These are phyloP conservation scores for Channallabes apus DNA, from an alignment of 2,797 vertebrate genomes.

Conservation along the genomic window DNA sequence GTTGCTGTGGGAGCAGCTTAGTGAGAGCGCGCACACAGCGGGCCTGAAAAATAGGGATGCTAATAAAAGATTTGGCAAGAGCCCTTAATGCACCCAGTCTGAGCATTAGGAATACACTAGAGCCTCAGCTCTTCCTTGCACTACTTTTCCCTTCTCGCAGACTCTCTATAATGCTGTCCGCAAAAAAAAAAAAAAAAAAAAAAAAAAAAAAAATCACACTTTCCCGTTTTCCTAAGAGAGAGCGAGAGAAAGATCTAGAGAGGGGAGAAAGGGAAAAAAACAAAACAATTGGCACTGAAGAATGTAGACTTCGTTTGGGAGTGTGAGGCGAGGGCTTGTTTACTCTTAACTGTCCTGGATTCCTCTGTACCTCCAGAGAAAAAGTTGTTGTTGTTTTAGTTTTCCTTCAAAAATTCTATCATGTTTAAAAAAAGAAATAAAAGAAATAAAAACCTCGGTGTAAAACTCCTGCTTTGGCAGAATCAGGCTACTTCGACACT, in stretches of 20 bases:
- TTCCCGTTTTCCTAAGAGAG: constrained; percentile 22
- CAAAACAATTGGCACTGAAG: constrained; percentile 19
- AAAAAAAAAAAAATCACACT: constrained; percentile 20
- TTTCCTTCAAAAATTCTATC: not conserved
- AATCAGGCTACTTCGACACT: not conserved
- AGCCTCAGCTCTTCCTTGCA: constrained; percentile 28
- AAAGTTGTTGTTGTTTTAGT: not conserved
- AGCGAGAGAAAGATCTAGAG: not conserved
- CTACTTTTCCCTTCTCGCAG: constrained; percentile 13
- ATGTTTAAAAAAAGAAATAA: not conserved
- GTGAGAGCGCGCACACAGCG: constrained; percentile 34
- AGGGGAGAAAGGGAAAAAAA: not conserved
- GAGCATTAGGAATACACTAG: constrained; percentile 45
- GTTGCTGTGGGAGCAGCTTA: constrained; percentile 34
- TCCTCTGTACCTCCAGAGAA: constrained; percentile 11
- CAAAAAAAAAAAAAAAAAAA: constrained; percentile 27
- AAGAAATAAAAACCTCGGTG: not conserved
- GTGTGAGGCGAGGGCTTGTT: constrained; percentile 12
- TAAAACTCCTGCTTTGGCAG: too few species aligned
- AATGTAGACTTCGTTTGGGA: constrained; percentile 18
- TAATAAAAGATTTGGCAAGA: constrained; percentile 66
- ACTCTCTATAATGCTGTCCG: constrained; percentile 35
- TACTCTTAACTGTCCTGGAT: constrained; percentile 36
- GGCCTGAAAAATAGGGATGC: constrained; percentile 60
- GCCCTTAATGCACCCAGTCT: constrained; percentile 50